Evolutionary conservation across 2,797 vertebrate genomes (phyloP), one percentile per base, ranked within the genome.

Genomic region (Prunella strophiata): DNA sequence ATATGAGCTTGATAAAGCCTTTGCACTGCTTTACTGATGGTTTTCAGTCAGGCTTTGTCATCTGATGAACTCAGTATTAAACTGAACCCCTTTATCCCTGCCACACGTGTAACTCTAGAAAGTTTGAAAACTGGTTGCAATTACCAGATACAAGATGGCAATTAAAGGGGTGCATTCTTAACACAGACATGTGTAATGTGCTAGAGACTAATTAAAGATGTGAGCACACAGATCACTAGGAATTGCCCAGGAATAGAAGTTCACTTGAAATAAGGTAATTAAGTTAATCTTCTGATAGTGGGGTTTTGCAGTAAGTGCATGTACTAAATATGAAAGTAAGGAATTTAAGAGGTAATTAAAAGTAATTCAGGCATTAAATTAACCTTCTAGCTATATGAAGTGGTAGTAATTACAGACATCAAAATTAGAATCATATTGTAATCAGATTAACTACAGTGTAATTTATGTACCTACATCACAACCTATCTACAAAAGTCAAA

Each of bases 321-420:
- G 80, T 82, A 90, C 87, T 91, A 93, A 79, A 93, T 94, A 93
- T 92, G 85, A 93, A 95, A 90, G 89, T 76, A 82, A 84, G 76
- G 85, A 78, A 96, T 45, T 92, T 91, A 93, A 93, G 87, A 90
- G 55, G 83, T 84, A 89, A 96, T 96, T 97, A 95, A 89, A 96
- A 92, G 82, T 73, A 97, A 96, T 96, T 88, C 95, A 92, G 89
- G 91, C 94, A 92, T 96, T 95, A 94, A 96, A 96, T 97, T 96
- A 95, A 96, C 87, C 79, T 94, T 92, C 89, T 88, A 89, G 82
- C 66, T 95, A 66, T 88, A 94, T 61, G 74, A 93, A 96, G 59
- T 91, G 54, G 57, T 94, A 61, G 85, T 88, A 91, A 94, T 91
- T 95, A 88, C 82, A 95, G 87, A 89, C 62, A 93, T 92, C 73